Evolutionary conservation across 2,797 vertebrate genomes (phyloP), one percentile per base, ranked within the genome.

Genomic region (Tragelaphus oryx): DNA sequence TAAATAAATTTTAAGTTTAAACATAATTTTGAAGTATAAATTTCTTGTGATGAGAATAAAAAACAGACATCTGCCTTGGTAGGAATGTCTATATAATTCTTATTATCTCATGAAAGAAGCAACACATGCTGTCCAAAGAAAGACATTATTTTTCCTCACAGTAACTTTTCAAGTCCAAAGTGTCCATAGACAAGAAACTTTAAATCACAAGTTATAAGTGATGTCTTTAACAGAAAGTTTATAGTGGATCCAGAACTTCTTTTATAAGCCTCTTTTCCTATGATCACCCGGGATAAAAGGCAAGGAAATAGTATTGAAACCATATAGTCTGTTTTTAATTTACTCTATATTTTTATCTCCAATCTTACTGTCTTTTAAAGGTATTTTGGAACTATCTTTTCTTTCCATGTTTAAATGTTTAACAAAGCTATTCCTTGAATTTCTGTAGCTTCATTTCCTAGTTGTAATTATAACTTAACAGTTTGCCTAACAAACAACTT

Each of bases 241-340:
- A 60, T 55, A 89, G 71, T 22, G 44, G 88, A 68, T 65, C 54
- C 62, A 91, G 76, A 94, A 78, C 8, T 94, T 88, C 10, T 92
- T 89, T 92, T 54, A 74, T 54, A 59, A 26, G 59, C 57, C 2
- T 3, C 24, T 94, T 91, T 68, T 83, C 14, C 74, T 95, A 24
- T 76, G 59, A 75, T 96, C 83, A 84, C 12, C 55, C 22, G 4
- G 28, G 57, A 96, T 95, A 97, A 97, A 93, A 97, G 74, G 83
- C 57, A 95, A 85, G 37, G 80, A 96, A 97, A 89, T 81, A 91
- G 16, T 37, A 59, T 10, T 83, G 78, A 95, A 97, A 95, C 95
- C 82, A 75, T 50, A 89, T 37, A 33, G 55, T 81, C 94, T 97
- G 75, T 83, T 95, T 96, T 81, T 24, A 88, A 79, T 97, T 84